Base-by-base conservation (phyloP, 2,797 vertebrate species). In the Leptodactylus fallax region DNA sequence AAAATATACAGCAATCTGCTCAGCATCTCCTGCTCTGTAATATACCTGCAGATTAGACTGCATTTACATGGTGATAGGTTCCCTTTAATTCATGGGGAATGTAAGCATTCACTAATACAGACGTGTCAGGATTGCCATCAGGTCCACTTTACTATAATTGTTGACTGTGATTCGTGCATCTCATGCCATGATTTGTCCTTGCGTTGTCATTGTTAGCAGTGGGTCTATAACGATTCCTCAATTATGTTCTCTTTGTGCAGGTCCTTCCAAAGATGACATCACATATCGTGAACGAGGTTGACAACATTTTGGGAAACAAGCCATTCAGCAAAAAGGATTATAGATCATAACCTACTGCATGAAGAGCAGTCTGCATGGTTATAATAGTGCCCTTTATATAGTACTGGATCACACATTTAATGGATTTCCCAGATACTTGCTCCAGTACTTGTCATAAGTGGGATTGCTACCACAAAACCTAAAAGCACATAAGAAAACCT, bases 231-330 rank as follows among this genome's bases (percentile, higher is more conserved):
- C 27, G 36, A 36, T 25, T 27, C 6, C 3, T 16, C 25, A 9
- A 60, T 76, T 76, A 10, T 69, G 17, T 23, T 76, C 0, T 74
- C 10, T 83, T 58, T 56, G 65, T 81, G 71, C 92, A 99, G 98
- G 96, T 99, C 87, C 98, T 99, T 92, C 98, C 98, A 82, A 99
- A 99, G 95, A 98, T 99, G 98, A 99, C 97, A 1, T 97, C 98
- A 79, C 98, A 99, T 0, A 93, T 99, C 60, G 98, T 98, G 77
- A 97, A 96, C 0, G 98, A 99, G 88, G 97, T 99, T 7, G 98
- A 99, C 92, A 98, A 97, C 91, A 98, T 99, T 89, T 92, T 99
- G 91, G 98, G 97, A 85, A 99, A 99, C 92, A 96, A 97, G 90
- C 98, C 98, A 56, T 98, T 97, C 95, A 96, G 95, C 94, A 99